Conservation (phyloP, 2,888 invertebrate species). For the Apodemia zela region DNA sequence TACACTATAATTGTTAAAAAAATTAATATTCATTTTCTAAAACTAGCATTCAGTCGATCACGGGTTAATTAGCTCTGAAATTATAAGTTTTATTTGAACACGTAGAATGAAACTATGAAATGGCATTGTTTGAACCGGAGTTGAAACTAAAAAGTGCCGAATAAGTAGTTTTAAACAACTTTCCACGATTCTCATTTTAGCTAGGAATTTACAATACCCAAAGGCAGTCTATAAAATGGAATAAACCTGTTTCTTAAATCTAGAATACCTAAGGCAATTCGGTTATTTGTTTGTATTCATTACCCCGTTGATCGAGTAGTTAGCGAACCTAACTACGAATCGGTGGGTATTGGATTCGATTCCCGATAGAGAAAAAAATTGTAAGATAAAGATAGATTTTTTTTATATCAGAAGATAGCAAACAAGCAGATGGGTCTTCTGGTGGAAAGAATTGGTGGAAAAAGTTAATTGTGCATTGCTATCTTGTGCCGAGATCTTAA, state of each 20-base stretch:
- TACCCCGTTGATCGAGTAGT: too few species aligned
- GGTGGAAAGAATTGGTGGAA: too few species aligned
- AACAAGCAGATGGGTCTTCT: too few species aligned
- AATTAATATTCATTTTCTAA: not conserved
- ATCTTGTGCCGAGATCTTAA: too few species aligned
- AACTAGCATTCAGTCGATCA: not conserved
- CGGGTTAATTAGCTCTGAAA: not conserved
- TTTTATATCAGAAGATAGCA: too few species aligned
- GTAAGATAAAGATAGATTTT: too few species aligned
- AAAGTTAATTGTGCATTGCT: too few species aligned
- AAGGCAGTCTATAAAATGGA: not conserved
- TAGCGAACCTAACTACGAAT: too few species aligned
- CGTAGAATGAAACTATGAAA: conserved; percentile 8
- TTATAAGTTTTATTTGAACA: conserved; percentile 1
- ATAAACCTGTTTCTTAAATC: not conserved
- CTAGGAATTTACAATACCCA: conserved; percentile 2
- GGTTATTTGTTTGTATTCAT: not conserved
- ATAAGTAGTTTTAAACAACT: conserved; percentile 8
- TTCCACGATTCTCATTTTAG: conserved; percentile 13
- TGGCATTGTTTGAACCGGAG: conserved; percentile 7
- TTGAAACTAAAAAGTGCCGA: conserved; percentile 6
- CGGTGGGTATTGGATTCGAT: too few species aligned
- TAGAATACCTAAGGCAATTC: not conserved
- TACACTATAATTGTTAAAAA: too few species aligned
- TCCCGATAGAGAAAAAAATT: too few species aligned